phyloP scores from a whole-genome alignment of 2,113 vertebrate species.

The Telmatochromis sp. region DNA sequence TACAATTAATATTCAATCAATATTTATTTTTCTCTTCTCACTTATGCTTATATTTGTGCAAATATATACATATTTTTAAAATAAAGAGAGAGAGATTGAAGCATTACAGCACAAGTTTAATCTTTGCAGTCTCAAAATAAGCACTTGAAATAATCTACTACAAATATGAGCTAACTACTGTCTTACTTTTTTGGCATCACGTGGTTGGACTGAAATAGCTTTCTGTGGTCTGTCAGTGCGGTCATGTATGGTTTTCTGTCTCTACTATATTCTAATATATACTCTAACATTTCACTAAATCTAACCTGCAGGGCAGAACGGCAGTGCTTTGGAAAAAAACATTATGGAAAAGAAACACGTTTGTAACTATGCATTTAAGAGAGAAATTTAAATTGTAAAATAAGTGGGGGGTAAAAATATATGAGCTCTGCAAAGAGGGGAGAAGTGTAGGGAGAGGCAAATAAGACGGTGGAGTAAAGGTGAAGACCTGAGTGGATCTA shows the following conservation, averaged over 20 bases:
- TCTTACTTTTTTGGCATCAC: neutral
- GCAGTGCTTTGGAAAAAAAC: neutral
- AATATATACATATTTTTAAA: neutral
- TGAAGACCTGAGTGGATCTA: neutral
- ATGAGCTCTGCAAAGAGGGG: neutral
- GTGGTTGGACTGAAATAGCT: neutral
- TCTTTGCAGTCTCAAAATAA: neutral
- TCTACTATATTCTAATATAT: neutral
- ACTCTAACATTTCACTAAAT: neutral
- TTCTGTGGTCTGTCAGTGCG: neutral
- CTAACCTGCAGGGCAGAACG: neutral
- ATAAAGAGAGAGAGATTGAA: neutral
- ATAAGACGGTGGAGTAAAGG: neutral
- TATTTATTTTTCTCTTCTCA: neutral
- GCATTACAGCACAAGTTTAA: neutral
- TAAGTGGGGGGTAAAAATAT: neutral
- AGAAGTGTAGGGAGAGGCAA: neutral
- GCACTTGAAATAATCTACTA: neutral
- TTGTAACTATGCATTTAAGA: neutral
- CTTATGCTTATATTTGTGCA: neutral
- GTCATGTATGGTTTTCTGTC: neutral
- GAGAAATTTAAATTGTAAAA: neutral
- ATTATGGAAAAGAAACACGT: neutral
- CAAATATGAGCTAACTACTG: neutral
- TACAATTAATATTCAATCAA: neutral